Evolutionary conservation across 2,888 invertebrate species (phyloP), one percentile per base, ranked within the genome.

Genomic region (Belgica antarctica): DNA sequence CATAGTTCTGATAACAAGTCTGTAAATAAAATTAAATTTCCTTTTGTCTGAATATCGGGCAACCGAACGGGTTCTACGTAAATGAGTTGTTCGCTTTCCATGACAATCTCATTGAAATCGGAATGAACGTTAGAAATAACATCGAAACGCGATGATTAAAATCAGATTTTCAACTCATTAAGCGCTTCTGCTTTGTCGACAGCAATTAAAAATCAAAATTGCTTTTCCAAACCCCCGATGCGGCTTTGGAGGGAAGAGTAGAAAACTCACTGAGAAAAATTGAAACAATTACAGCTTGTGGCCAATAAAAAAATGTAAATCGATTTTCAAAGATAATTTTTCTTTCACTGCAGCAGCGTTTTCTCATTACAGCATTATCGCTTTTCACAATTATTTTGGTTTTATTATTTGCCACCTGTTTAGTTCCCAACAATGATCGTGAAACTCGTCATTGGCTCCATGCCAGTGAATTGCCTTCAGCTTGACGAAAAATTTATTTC

Each of bases 151-250:
- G 25, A 59, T 59, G 27, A 25, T 59, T 59, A 59, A 59, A 59
- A 59, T 59, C 59, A 59, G 59, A 59, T 59, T 59, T 46, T 27
- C 59, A 24, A 59, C 59, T 59, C 25, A 59, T 59, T 59, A 59
- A 59, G 27, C 12, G 2, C 52, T 8, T 31, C 12, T 52, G 52
- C 59, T 59, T 52, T 52, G 5, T 27, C n/a, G 22, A 59, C n/a
- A 22, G 59, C 27, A 59, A 59, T 59, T 59, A 59, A 27, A 59
- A 25, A 24, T 24, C 1, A 59, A 52, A 59, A 59, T 59, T 12
- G 25, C 22, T 59, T 59, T 59, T 25, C 27, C 27, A 25, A 15
- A 5, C 27, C 15, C 15, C 41, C 41, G 4, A 41, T n/a, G n/a
- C n/a, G n/a, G n/a, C n/a, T n/a, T n/a, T n/a, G n/a, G n/a, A n/a